These are phyloP conservation scores for Irena cyanogastra DNA, from an alignment of 2,113 vertebrate genomes.

Conservation along the genomic window DNA sequence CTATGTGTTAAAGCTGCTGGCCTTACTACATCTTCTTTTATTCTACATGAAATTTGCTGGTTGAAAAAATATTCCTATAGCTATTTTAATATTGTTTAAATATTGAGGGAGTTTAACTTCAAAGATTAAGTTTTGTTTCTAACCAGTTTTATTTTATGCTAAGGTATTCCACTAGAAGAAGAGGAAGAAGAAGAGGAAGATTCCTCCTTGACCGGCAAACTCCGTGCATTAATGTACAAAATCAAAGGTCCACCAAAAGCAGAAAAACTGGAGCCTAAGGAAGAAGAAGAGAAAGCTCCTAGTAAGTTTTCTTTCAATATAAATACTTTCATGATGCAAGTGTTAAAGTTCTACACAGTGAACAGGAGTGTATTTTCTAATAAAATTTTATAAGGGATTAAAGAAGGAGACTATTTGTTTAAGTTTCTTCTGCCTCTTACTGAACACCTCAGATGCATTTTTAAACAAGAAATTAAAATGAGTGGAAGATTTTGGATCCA, in stretches of 20 bases:
- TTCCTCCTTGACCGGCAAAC: constrained; percentile 84
- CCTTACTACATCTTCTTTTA: background rate
- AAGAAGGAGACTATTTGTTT: background rate
- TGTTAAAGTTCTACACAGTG: background rate
- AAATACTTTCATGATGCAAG: background rate
- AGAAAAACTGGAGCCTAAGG: constrained; percentile 74
- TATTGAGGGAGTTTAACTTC: background rate
- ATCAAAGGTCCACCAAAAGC: constrained; percentile 87
- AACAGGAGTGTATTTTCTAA: background rate
- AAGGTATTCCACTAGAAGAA: constrained; percentile 93
- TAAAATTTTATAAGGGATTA: background rate
- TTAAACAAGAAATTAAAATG: background rate
- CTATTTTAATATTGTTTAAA: background rate
- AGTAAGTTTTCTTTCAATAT: constrained; percentile 75
- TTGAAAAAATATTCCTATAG: background rate
- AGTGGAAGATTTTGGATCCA: background rate
- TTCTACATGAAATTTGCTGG: background rate
- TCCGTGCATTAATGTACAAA: constrained; percentile 86
- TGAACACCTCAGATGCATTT: background rate
- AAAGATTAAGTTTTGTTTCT: background rate
- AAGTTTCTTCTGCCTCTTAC: background rate
- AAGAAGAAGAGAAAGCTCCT: constrained; percentile 83
- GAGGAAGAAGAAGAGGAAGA: constrained; percentile 84
- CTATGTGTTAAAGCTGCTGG: background rate
- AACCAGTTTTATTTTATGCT: constrained; percentile 21